Conservation (phyloP, 1,140 invertebrate genomes). For the Cotesia glomerata region DNA sequence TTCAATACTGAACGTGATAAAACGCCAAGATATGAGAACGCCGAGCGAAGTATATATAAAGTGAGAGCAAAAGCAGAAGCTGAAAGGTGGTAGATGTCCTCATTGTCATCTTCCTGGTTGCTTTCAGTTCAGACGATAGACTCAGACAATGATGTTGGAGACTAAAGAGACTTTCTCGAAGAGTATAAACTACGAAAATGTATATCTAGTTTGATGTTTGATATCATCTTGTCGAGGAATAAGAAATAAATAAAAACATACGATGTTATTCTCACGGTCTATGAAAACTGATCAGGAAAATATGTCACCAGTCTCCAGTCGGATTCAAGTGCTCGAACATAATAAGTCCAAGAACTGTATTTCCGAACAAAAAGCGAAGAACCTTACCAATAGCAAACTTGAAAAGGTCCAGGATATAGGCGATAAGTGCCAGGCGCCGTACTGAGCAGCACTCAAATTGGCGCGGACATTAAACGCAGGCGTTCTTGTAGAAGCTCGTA, state of each 20-base stretch:
- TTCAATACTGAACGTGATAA: slow-evolving; percentile 41
- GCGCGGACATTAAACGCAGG: slow-evolving; percentile 46
- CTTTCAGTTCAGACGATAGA: too few species aligned
- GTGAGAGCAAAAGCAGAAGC: background rate
- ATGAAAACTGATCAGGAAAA: too few species aligned
- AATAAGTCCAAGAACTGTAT: too few species aligned
- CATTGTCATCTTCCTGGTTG: background rate
- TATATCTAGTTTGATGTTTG: too few species aligned
- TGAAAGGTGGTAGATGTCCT: background rate
- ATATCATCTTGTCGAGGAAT: too few species aligned
- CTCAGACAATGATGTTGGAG: too few species aligned
- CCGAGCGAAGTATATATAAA: slow-evolving; percentile 1
- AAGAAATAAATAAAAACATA: background rate
- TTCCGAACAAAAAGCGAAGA: too few species aligned
- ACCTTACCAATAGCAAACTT: too few species aligned
- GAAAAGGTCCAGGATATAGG: background rate
- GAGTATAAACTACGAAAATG: too few species aligned
- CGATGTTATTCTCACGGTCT: background rate
- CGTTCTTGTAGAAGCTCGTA: slow-evolving; percentile 31
- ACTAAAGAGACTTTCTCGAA: too few species aligned
- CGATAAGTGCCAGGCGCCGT: background rate
- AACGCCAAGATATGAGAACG: slow-evolving; percentile 13
- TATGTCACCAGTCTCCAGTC: too few species aligned
- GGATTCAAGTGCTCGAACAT: too few species aligned
- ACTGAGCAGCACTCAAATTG: background rate